A percentile compares a stretch with the other conserved stretches of the same genome.
Evolutionary conservation across 2,888 invertebrate genomes (phyloP).

Genomic region (Stenurella melanura): DNA sequence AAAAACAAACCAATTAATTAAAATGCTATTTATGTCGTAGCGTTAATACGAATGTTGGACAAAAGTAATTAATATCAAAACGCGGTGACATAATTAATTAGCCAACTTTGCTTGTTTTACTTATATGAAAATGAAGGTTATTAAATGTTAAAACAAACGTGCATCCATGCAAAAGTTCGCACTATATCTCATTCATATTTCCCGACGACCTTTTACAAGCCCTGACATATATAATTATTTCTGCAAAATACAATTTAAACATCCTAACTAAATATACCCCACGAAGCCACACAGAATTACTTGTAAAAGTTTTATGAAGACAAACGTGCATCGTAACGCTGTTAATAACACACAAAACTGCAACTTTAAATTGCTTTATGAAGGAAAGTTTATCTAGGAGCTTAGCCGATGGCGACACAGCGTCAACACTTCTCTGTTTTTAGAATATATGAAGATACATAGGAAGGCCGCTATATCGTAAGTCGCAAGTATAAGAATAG

Average conservation of each 20-base stretch:
- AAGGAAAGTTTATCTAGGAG: neutral
- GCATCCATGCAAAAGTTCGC: neutral
- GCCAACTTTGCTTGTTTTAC: neutral
- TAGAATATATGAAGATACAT: neutral
- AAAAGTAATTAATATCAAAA: neutral
- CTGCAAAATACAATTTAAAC: constrained; percentile 17
- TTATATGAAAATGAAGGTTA: neutral
- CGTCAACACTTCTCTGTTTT: neutral
- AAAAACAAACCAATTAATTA: neutral
- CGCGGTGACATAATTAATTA: neutral
- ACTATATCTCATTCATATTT: neutral
- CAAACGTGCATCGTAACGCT: constrained; percentile 12
- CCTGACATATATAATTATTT: constrained; percentile 17
- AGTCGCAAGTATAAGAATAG: neutral
- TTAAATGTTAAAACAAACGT: neutral
- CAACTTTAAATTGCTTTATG: constrained; percentile 14
- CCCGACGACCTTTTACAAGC: neutral
- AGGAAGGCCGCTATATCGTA: neutral
- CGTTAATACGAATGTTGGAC: neutral
- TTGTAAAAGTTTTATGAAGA: constrained; percentile 27
- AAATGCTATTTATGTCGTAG: neutral
- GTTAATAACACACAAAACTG: constrained; percentile 26
- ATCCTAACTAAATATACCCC: constrained; percentile 2
- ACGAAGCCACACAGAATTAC: neutral
- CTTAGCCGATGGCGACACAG: neutral